Evolutionary conservation across 2,888 invertebrate species (phyloP).

Genomic region (Limnephilus auricula): DNA sequence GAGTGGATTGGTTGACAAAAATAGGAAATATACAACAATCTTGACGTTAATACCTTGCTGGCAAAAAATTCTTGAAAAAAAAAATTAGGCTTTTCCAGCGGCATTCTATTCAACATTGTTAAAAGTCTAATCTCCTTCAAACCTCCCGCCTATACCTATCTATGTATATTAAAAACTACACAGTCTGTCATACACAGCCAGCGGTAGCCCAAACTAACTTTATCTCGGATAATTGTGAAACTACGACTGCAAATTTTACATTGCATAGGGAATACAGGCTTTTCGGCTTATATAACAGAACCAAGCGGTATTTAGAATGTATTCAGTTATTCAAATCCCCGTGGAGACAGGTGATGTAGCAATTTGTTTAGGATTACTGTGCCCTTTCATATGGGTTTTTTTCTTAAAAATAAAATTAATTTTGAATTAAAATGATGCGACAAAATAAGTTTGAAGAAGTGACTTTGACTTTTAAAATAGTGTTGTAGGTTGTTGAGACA

Average conservation of each 20-base stretch:
- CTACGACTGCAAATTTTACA: neutral
- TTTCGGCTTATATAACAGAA: neutral
- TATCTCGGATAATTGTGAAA: slow-evolving; percentile 20
- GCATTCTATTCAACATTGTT: neutral
- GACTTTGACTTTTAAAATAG: too few relatives aligned
- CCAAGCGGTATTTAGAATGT: neutral
- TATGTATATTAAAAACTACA: neutral
- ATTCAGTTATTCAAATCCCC: neutral
- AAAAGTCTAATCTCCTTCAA: neutral
- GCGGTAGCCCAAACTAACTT: slow-evolving; percentile 18
- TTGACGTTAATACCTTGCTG: too few relatives aligned
- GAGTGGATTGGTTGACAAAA: too few relatives aligned
- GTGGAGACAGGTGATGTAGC: neutral
- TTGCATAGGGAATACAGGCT: neutral
- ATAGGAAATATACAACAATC: too few relatives aligned
- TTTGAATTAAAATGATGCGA: too few relatives aligned
- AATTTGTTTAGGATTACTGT: neutral
- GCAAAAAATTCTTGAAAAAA: too few relatives aligned
- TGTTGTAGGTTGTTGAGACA: neutral
- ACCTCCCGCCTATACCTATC: neutral
- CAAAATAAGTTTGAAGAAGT: too few relatives aligned
- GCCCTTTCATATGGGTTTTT: neutral
- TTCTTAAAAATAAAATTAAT: too few relatives aligned
- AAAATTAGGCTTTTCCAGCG: too few relatives aligned
- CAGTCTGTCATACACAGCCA: neutral